These are phyloP conservation scores for Synaphobranchus kaupii DNA, from an alignment of 2,797 vertebrate genomes.

Conservation along the genomic window DNA sequence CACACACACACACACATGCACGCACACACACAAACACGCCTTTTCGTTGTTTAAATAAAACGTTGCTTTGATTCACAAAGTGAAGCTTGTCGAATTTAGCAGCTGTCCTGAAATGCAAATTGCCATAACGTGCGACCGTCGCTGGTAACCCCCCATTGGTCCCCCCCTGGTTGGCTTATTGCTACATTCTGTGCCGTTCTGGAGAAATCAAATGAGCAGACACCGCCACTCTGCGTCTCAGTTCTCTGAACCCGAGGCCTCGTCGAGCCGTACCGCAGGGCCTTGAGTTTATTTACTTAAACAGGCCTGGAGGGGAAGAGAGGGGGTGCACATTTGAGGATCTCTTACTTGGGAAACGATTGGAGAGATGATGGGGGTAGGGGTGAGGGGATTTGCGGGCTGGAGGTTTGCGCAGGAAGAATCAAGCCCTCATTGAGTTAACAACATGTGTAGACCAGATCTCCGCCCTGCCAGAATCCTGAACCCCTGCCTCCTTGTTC, in stretches of 20 bases:
- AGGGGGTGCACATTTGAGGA: slow-evolving; percentile 1
- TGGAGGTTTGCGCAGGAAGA: background rate
- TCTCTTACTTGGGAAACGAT: slow-evolving; percentile 19
- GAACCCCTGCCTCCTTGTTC: background rate
- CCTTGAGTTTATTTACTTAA: slow-evolving; percentile 8
- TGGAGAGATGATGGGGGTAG: background rate
- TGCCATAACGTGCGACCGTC: background rate
- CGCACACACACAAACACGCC: background rate
- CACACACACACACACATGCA: background rate
- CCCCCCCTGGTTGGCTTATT: background rate
- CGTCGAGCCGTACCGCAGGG: background rate
- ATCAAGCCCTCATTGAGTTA: background rate
- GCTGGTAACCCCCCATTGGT: background rate
- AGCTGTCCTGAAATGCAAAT: background rate
- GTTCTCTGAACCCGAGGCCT: background rate
- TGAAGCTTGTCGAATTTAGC: background rate
- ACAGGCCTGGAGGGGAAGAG: background rate
- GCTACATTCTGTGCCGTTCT: background rate
- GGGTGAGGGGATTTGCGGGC: background rate
- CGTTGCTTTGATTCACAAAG: background rate
- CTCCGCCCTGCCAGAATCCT: background rate
- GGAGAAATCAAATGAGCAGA: background rate
- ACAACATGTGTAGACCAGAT: slow-evolving; percentile 33
- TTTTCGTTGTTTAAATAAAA: background rate
- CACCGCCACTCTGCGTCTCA: background rate